These are phyloP conservation scores for Drosophila prosaltans DNA, from an alignment of 1,140 invertebrate genomes.

Conservation along the genomic window DNA sequence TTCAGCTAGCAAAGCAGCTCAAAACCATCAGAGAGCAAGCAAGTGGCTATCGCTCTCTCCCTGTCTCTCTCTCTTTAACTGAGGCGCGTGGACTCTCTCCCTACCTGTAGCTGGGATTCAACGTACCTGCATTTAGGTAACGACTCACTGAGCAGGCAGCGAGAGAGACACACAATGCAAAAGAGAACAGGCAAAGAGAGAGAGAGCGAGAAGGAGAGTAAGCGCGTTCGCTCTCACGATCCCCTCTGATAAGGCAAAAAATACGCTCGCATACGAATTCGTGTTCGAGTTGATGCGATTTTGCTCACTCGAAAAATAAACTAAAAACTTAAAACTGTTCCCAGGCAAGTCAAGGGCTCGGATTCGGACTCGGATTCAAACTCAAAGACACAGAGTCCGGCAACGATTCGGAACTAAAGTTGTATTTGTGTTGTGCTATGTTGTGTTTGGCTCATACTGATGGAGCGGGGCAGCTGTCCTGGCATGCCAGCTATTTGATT, in stretches of 20 bases:
- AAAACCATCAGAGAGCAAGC: constrained; percentile 33
- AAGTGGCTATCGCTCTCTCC: background rate
- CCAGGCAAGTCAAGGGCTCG: constrained; percentile 26
- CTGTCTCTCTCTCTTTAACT: no score
- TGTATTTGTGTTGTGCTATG: background rate
- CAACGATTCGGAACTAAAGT: constrained; percentile 1
- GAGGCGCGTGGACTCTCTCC: constrained; percentile 1
- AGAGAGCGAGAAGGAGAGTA: background rate
- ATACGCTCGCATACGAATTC: no score
- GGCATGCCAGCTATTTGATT: constrained; percentile 78
- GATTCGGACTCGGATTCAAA: background rate
- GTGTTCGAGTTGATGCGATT: background rate
- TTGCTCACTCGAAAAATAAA: background rate
- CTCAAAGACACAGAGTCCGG: no score
- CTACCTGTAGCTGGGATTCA: constrained; percentile 6
- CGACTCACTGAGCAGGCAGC: constrained; percentile 1
- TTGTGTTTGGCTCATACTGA: background rate
- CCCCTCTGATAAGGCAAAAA: constrained; percentile 13
- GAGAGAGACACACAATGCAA: background rate
- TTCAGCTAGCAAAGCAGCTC: constrained; percentile 57
- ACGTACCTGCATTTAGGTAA: constrained; percentile 6
- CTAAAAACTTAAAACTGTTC: constrained; percentile 37
- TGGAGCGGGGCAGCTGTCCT: constrained; percentile 17
- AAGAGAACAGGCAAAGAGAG: constrained; percentile 27
- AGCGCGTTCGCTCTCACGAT: constrained; percentile 10